These are phyloP conservation scores for Phenganax stokvisi DNA, from an alignment of 92 coral and sea anemone genomes.

Conservation along the genomic window DNA sequence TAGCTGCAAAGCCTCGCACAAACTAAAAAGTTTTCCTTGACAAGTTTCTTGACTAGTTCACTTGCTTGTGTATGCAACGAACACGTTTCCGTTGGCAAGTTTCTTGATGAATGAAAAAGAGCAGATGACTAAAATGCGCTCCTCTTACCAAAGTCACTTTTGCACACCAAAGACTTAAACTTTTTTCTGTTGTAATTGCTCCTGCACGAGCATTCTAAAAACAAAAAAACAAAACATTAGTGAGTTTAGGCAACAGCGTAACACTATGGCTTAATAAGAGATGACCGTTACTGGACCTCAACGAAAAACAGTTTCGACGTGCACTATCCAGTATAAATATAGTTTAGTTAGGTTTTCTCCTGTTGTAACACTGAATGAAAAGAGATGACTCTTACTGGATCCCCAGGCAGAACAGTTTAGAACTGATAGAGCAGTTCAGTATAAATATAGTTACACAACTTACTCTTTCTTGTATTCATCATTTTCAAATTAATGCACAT, in stretches of 20 bases:
- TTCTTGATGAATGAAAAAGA: not conserved
- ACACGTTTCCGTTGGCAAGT: not conserved
- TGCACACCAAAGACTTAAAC: conserved; percentile 16
- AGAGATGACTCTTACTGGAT: no score
- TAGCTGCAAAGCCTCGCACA: not conserved
- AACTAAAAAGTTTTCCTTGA: no score
- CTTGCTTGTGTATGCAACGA: not conserved
- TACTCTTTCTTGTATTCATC: conserved; percentile 4
- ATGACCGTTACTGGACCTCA: not conserved
- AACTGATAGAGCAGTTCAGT: not conserved
- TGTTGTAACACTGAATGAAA: no score
- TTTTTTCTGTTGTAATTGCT: not conserved
- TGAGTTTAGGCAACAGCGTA: not conserved
- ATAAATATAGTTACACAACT: conserved; percentile 13
- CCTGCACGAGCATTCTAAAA: conserved; percentile 14
- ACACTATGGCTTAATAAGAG: not conserved
- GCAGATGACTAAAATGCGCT: not conserved
- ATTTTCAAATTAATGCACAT: conserved; percentile 15
- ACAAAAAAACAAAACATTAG: not conserved
- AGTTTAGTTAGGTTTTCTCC: no score
- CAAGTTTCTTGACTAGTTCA: no score
- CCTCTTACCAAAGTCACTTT: conserved; percentile 26
- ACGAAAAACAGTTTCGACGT: not conserved
- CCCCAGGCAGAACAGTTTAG: not conserved
- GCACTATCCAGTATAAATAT: not conserved